phyloP scores from a whole-genome alignment of 35 echinoderm and acorn worm species.

The Diadema setosum region DNA sequence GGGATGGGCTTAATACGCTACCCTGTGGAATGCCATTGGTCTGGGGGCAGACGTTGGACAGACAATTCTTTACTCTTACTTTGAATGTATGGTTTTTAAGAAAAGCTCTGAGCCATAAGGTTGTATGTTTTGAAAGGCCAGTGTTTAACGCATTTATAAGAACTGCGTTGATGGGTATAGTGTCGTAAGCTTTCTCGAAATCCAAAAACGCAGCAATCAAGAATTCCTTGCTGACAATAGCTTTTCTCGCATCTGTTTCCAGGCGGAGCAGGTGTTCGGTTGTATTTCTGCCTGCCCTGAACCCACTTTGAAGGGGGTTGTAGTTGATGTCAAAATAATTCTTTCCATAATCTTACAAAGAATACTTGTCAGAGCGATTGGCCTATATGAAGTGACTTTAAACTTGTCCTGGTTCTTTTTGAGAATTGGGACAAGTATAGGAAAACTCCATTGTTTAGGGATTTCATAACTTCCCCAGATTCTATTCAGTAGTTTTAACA shows the following conservation, averaged over 20 bases:
- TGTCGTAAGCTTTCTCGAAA: neutral
- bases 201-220: neutral
- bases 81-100: neutral
- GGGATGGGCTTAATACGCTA: neutral
- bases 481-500: neutral
- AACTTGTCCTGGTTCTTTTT: neutral
- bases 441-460: neutral
- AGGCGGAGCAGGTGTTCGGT: neutral
- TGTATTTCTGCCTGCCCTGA: neutral
- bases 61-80: neutral
- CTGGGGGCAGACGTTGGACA: neutral
- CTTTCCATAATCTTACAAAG: neutral
- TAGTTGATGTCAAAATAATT: neutral
- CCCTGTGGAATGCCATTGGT: neutral
- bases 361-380: neutral
- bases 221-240: neutral
- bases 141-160: neutral
- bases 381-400: neutral
- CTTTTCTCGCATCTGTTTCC: neutral
- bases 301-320: neutral
- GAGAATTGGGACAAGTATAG: neutral
- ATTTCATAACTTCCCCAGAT: neutral
- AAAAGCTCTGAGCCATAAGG: neutral
- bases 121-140: neutral
- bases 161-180: neutral